Conservation (phyloP, 2,888 invertebrate species). For the Andrena haemorrhoa region DNA sequence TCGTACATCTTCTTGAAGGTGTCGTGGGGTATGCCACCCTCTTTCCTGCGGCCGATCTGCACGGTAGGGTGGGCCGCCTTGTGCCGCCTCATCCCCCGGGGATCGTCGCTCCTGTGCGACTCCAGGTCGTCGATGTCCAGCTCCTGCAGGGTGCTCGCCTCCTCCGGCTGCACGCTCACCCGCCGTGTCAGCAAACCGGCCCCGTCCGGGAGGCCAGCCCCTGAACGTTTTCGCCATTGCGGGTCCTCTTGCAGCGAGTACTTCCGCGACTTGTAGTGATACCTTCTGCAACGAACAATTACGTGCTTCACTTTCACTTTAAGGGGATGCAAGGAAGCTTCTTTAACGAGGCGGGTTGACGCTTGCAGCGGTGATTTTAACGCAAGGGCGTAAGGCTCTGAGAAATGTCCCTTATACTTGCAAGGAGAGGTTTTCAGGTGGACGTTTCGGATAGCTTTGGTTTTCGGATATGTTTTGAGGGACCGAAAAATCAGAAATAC, state of each 20-base stretch:
- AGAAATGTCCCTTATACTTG: no score
- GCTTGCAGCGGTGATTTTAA: no score
- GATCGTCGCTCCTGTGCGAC: slow-evolving; percentile 91
- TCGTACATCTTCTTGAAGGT: slow-evolving; percentile 91
- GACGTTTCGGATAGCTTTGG: no score
- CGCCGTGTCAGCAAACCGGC: slow-evolving; percentile 84
- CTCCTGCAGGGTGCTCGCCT: slow-evolving; percentile 90
- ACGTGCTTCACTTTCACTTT: no score
- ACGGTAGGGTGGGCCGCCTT: slow-evolving; percentile 86
- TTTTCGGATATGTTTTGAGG: no score
- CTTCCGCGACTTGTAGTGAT: slow-evolving; percentile 88
- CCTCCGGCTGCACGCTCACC: slow-evolving; percentile 90
- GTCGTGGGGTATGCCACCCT: slow-evolving; percentile 86
- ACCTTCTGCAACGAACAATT: slow-evolving; percentile 85
- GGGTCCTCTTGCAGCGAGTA: slow-evolving; percentile 92
- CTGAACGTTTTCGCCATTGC: slow-evolving; percentile 85
- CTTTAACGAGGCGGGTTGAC: no score
- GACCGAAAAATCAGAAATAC: no score
- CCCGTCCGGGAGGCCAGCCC: slow-evolving; percentile 83
- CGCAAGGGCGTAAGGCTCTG: no score
- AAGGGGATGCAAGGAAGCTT: no score
- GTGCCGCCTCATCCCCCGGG: slow-evolving; percentile 89
- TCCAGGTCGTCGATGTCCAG: slow-evolving; percentile 93
- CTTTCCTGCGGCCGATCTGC: slow-evolving; percentile 88
- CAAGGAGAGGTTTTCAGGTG: no score